Evolutionary conservation across 2,888 invertebrate species (phyloP).

Genomic region (Punctoribates punctum): DNA sequence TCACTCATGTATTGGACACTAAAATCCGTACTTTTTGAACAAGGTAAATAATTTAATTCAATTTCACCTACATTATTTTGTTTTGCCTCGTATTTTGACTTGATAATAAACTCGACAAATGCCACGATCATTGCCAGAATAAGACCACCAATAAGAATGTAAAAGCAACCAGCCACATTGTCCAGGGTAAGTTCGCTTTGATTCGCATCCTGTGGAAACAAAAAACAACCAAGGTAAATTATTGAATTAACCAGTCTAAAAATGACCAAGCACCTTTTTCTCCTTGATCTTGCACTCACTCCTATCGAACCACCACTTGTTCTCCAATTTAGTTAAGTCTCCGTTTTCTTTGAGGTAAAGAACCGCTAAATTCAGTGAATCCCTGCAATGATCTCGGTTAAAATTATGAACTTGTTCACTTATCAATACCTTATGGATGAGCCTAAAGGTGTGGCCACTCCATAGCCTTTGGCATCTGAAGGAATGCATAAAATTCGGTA

Average conservation of each 20-base stretch:
- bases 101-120: conserved; percentile 86
- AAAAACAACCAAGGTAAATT: no score
- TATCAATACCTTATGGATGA: conserved; percentile 37
- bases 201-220: no score
- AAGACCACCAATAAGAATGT: conserved; percentile 86
- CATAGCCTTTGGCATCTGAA: conserved; percentile 59
- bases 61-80: no score
- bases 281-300: no score
- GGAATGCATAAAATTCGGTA: no score
- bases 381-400: conserved; percentile 82
- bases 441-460: conserved; percentile 54
- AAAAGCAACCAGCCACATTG: conserved; percentile 89
- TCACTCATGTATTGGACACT: no score
- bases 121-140: conserved; percentile 86
- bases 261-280: conserved; percentile 49
- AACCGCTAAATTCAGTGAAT: conserved; percentile 57
- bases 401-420: not conserved
- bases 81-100: no score
- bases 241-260: no score
- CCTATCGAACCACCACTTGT: conserved; percentile 60
- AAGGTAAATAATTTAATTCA: not conserved
- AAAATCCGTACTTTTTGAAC: no score
- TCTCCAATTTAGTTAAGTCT: conserved; percentile 56
- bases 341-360: no score
- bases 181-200: conserved; percentile 71